Conservation (phyloP, 1,140 invertebrate species). For the Ganaspis sp. region DNA sequence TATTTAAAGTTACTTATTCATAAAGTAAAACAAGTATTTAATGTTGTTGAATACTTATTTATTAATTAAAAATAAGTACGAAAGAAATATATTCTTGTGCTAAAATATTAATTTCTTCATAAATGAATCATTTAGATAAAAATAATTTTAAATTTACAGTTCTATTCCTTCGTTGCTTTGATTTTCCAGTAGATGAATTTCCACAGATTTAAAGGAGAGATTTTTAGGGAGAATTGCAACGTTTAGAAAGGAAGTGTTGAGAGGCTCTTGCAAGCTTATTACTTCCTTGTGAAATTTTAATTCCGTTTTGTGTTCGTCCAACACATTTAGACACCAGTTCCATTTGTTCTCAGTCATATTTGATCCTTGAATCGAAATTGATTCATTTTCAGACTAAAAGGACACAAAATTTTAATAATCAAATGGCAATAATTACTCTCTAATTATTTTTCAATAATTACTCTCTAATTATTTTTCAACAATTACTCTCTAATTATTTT, state of each 20-base stretch:
- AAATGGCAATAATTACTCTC: no score
- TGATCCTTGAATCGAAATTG: constrained; percentile 63
- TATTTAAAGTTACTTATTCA: no score
- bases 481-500: no score
- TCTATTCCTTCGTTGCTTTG: constrained; percentile 52
- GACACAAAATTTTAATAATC: no score
- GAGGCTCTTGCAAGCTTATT: constrained; percentile 55
- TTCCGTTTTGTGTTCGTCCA: constrained; percentile 52
- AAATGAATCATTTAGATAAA: no score
- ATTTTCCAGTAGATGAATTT: constrained; percentile 58
- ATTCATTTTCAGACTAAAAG: constrained; percentile 59
- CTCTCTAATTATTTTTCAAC: no score
- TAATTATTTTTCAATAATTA: no score
- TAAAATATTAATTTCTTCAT: no score
- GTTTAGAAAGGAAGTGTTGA: constrained; percentile 46
- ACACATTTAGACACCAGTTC: constrained; percentile 64
- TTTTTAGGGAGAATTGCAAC: constrained; percentile 57
- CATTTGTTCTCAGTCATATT: constrained; percentile 53
- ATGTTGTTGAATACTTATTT: no score
- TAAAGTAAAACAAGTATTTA: no score
- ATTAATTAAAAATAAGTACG: no score
- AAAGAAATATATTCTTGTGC: no score
- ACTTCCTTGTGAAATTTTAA: constrained; percentile 61
- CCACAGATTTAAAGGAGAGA: constrained; percentile 51
- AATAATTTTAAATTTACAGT: constrained; percentile 44